Conservation (phyloP, 2,113 vertebrate genomes). For the Callionymus lyra region DNA sequence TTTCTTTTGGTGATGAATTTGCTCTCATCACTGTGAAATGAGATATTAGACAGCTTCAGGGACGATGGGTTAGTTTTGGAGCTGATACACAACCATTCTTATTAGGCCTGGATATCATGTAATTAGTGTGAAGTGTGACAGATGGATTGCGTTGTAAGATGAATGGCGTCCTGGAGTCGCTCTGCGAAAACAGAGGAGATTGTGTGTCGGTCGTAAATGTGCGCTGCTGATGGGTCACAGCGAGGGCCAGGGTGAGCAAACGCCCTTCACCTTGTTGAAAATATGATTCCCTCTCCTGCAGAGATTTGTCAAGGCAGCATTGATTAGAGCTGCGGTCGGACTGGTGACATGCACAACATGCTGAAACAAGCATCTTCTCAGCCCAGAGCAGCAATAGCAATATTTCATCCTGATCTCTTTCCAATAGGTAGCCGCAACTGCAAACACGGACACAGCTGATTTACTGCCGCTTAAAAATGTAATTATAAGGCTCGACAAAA, state of each 20-base stretch:
- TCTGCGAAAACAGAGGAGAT: constrained; percentile 28
- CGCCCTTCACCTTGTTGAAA: constrained; percentile 44
- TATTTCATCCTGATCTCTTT: constrained; percentile 63
- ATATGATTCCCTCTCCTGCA: constrained; percentile 40
- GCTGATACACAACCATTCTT: not conserved
- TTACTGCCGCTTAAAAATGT: constrained; percentile 53
- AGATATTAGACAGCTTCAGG: too few relatives aligned
- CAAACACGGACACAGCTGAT: constrained; percentile 43
- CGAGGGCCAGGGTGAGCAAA: constrained; percentile 28
- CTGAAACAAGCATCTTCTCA: constrained; percentile 63
- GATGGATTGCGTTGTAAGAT: constrained; percentile 7
- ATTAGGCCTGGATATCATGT: not conserved
- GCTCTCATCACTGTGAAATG: too few relatives aligned
- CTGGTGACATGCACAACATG: constrained; percentile 55
- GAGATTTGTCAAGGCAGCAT: constrained; percentile 54
- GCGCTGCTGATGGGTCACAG: constrained; percentile 18
- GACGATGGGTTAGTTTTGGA: too few relatives aligned
- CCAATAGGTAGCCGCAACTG: constrained; percentile 38
- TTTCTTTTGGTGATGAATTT: too few relatives aligned
- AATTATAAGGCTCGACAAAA: constrained; percentile 41
- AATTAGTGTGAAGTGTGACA: not conserved
- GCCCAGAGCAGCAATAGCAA: constrained; percentile 39
- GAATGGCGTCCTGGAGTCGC: constrained; percentile 6
- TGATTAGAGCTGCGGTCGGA: constrained; percentile 38
- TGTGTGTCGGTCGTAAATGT: constrained; percentile 25